These are phyloP conservation scores for Tipula lateralis DNA, from an alignment of 2,888 invertebrate species.

Conservation along the genomic window DNA sequence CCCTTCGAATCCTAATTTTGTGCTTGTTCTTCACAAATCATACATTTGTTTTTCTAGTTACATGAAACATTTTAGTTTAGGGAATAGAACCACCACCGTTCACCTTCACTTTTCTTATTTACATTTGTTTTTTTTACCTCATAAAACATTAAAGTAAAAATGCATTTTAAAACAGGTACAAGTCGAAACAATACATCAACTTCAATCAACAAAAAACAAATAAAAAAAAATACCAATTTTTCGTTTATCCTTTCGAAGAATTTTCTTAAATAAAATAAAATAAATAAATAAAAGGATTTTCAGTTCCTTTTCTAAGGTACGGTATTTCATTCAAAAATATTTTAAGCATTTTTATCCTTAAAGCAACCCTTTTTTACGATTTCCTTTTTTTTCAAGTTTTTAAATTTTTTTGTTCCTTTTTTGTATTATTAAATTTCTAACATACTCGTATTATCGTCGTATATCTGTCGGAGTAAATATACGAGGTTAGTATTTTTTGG, in stretches of 20 bases:
- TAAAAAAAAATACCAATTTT: background rate
- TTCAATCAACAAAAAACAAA: background rate
- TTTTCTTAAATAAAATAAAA: slow-evolving; percentile 1
- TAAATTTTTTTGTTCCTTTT: background rate
- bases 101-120: background rate
- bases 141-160: background rate
- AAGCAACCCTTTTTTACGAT: background rate
- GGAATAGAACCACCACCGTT: background rate
- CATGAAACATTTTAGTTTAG: background rate
- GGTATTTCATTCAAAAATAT: background rate
- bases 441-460: background rate
- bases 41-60: background rate
- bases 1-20: background rate
- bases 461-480: background rate
- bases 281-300: slow-evolving; percentile 19
- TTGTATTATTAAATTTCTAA: background rate
- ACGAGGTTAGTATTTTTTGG: background rate
- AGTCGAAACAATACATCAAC: slow-evolving; percentile 11
- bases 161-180: background rate
- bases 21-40: background rate
- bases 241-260: background rate
- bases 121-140: background rate
- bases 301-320: background rate
- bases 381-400: background rate
- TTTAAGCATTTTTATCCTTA: background rate